Conservation (phyloP, 1,140 invertebrate species). For the Pinna nobilis region DNA sequence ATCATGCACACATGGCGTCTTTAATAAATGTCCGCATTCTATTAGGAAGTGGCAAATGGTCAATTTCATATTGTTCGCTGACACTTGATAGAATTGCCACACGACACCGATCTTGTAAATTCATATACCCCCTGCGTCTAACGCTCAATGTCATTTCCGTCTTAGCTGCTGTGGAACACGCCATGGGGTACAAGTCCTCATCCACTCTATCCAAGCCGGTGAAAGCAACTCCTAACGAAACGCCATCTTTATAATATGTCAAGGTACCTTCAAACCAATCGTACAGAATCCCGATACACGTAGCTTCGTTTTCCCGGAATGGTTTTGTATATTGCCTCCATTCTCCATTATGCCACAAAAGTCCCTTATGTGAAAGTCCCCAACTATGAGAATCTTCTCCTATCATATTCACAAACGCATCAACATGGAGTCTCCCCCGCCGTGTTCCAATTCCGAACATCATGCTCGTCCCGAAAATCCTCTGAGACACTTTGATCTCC, state of each 20-base stretch:
- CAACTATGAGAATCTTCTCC: slow-evolving; percentile 84
- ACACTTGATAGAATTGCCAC: slow-evolving; percentile 62
- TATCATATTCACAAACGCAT: slow-evolving; percentile 82
- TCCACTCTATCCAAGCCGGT: slow-evolving; percentile 71
- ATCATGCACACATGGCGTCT: slow-evolving; percentile 10
- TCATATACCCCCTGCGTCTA: slow-evolving; percentile 80
- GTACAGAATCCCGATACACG: slow-evolving; percentile 81
- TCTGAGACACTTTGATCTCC: slow-evolving; percentile 81
- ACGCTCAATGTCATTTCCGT: slow-evolving; percentile 82
- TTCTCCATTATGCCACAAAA: slow-evolving; percentile 82
- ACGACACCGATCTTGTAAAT: slow-evolving; percentile 80
- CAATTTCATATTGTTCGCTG: slow-evolving; percentile 52
- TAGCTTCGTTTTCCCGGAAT: slow-evolving; percentile 83
- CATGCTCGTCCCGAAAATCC: slow-evolving; percentile 85
- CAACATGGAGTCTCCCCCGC: slow-evolving; percentile 79
- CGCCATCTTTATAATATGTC: slow-evolving; percentile 84
- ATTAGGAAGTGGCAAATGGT: slow-evolving; percentile 68
- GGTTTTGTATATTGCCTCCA: slow-evolving; percentile 80
- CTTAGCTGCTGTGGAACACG: slow-evolving; percentile 85
- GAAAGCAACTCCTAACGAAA: slow-evolving; percentile 80
- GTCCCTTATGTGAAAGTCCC: slow-evolving; percentile 85
- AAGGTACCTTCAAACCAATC: slow-evolving; percentile 83
- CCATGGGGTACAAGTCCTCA: slow-evolving; percentile 82
- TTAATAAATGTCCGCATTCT: slow-evolving; percentile 65
- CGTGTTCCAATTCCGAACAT: slow-evolving; percentile 85